Conservation (phyloP, 2,888 invertebrate genomes). For the Margaritifera margaritifera region DNA sequence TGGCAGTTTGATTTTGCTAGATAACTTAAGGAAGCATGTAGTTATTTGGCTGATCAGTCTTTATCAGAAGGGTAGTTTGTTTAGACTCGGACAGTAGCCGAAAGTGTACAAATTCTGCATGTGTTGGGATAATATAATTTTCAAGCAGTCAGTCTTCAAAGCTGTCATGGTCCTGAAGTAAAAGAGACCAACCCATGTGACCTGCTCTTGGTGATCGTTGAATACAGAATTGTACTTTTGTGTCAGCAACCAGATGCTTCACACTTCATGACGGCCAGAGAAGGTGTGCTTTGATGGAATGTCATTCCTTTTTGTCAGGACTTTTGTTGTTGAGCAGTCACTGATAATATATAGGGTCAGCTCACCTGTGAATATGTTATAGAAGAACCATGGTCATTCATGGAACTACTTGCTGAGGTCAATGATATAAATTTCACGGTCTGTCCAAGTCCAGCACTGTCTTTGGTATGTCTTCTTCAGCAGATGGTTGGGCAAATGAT, state of each 20-base stretch:
- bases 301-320: slow-evolving; percentile 14
- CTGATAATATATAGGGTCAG: slow-evolving; percentile 23
- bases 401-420: slow-evolving; percentile 13
- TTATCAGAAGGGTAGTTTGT: too few species aligned
- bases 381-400: slow-evolving; percentile 11
- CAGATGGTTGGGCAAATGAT: slow-evolving; percentile 6
- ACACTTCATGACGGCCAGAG: slow-evolving; percentile 9
- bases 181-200: slow-evolving; percentile 13
- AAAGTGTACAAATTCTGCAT: too few species aligned
- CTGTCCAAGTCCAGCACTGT: slow-evolving; percentile 5
- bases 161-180: slow-evolving; percentile 20
- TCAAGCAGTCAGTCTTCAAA: slow-evolving; percentile 27
- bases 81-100: too few species aligned
- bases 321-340: slow-evolving; percentile 15
- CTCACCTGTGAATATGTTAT: slow-evolving; percentile 13
- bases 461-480: slow-evolving; percentile 7
- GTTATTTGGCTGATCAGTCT: too few species aligned
- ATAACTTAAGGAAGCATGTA: too few species aligned
- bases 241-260: slow-evolving; percentile 13
- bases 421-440: slow-evolving; percentile 7
- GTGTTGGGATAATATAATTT: slow-evolving; percentile 16
- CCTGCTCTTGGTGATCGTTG: slow-evolving; percentile 19
- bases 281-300: slow-evolving; percentile 13
- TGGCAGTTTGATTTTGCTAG: too few species aligned
- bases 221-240: slow-evolving; percentile 18